These are phyloP conservation scores for Oplegnathus fasciatus DNA, from an alignment of 2,113 vertebrate species.

Conservation along the genomic window DNA sequence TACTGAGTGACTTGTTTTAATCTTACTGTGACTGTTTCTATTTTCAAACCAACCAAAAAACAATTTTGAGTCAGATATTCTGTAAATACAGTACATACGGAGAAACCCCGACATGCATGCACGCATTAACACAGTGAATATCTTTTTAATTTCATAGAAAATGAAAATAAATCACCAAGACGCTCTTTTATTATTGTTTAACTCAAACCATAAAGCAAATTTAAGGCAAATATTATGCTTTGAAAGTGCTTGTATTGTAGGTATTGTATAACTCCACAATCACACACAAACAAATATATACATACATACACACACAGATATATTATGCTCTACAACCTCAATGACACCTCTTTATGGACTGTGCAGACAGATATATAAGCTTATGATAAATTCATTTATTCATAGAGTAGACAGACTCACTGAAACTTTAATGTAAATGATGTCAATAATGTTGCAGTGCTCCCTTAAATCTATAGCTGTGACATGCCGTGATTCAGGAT, in stretches of 20 bases:
- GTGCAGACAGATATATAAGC: conserved; percentile 41
- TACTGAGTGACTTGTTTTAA: neutral
- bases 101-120: neutral
- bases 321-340: conserved; percentile 18
- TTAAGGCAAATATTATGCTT: conserved; percentile 21
- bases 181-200: conserved; percentile 17
- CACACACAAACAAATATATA: conserved; percentile 14
- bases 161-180: conserved; percentile 36
- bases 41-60: neutral
- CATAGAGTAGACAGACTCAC: conserved; percentile 35
- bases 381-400: conserved; percentile 48
- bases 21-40: neutral
- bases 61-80: neutral
- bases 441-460: conserved; percentile 31
- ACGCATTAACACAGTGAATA: neutral
- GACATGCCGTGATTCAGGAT: neutral
- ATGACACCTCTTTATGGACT: conserved; percentile 34
- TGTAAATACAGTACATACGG: neutral
- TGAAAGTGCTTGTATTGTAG: conserved; percentile 4
- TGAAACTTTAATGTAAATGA: conserved; percentile 64
- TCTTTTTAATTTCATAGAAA: conserved; percentile 21
- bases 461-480: conserved; percentile 44
- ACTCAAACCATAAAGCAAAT: conserved; percentile 22
- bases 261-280: neutral
- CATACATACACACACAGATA: neutral